Conservation (phyloP, 2,113 vertebrate species). For the Trichomycterus rosablanca region DNA sequence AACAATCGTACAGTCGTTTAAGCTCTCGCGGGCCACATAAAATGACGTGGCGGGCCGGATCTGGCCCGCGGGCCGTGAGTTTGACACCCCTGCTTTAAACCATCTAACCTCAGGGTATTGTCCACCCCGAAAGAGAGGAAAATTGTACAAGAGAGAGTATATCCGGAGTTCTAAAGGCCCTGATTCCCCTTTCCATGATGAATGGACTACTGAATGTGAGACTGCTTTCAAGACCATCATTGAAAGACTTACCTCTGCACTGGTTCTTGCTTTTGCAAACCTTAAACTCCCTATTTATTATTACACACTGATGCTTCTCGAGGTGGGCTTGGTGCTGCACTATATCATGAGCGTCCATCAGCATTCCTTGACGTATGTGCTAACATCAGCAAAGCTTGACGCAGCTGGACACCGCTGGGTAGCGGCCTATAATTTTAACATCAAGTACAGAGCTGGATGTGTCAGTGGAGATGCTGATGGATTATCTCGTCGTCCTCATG, state of each 20-base stretch:
- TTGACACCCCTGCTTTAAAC: too few relatives aligned
- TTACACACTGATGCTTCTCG: conserved; percentile 15
- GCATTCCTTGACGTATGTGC: neutral
- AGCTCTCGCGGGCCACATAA: too few relatives aligned
- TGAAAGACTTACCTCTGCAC: conserved; percentile 3
- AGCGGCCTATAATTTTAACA: neutral
- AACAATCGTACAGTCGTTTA: too few relatives aligned
- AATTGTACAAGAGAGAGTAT: conserved; percentile 2
- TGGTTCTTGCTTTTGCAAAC: conserved; percentile 15
- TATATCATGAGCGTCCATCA: neutral
- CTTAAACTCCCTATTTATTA: neutral
- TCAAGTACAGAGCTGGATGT: conserved; percentile 18
- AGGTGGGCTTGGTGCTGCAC: neutral
- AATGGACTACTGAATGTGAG: neutral
- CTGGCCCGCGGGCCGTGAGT: too few relatives aligned
- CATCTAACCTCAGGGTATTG: conserved; percentile 10
- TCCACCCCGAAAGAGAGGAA: conserved; percentile 19
- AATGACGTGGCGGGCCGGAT: too few relatives aligned
- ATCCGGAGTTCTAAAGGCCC: neutral
- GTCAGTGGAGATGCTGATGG: conserved; percentile 24
- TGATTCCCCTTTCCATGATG: neutral
- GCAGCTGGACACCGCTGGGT: conserved; percentile 3
- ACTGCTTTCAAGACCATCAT: neutral
- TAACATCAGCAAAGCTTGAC: conserved; percentile 5
- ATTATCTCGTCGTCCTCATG: conserved; percentile 1